phyloP scores from a whole-genome alignment of 2,113 vertebrate species.

The Thalassoma bifasciatum region DNA sequence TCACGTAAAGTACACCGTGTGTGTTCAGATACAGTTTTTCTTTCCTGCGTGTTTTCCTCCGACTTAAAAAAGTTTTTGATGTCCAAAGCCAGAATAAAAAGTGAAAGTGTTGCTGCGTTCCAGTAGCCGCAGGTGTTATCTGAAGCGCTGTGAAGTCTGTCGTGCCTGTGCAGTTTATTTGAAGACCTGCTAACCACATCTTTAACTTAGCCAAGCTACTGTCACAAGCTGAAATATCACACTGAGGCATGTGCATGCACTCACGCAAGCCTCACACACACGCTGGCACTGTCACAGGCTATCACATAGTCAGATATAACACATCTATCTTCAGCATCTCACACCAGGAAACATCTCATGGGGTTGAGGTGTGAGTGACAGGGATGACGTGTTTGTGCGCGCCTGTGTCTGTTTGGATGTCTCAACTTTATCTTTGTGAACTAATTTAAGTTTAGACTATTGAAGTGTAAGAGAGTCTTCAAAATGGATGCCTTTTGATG shows the following conservation, averaged over 20 bases:
- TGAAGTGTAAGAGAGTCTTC: not conserved
- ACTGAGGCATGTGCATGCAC: conserved; percentile 26
- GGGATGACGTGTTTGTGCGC: not conserved
- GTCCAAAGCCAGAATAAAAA: conserved; percentile 31
- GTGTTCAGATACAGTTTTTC: not conserved
- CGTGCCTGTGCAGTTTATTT: conserved; percentile 63
- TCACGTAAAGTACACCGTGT: not conserved
- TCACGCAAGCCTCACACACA: conserved; percentile 24
- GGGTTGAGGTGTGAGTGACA: conserved; percentile 50
- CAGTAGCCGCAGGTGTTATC: conserved; percentile 48
- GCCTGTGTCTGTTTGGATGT: not conserved
- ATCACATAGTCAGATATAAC: conserved; percentile 61
- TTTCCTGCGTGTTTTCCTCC: conserved; percentile 3
- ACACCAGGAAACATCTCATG: conserved; percentile 46
- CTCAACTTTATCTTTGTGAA: conserved; percentile 15
- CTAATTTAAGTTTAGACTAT: conserved; percentile 15
- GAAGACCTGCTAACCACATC: conserved; percentile 67
- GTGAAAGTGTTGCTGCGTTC: conserved; percentile 37
- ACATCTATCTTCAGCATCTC: conserved; percentile 72
- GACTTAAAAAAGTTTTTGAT: conserved; percentile 49
- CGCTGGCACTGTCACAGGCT: conserved; percentile 34
- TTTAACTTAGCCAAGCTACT: conserved; percentile 67
- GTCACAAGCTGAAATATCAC: conserved; percentile 62
- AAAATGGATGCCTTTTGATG: not conserved
- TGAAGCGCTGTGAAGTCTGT: conserved; percentile 51